phyloP scores from a whole-genome alignment of 2,113 vertebrate species.

The Himantopus leucocephalus region DNA sequence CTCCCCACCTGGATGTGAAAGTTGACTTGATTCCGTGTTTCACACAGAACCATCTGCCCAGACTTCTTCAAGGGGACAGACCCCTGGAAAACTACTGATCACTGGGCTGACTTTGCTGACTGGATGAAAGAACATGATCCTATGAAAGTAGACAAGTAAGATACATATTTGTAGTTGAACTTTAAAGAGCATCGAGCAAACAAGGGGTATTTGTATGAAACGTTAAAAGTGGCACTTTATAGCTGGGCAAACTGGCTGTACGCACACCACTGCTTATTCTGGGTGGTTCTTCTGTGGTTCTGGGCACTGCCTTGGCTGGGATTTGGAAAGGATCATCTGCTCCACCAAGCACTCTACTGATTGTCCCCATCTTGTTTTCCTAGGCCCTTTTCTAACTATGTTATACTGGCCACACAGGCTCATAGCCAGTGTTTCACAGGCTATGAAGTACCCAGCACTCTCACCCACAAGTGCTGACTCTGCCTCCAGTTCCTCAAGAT shows the following conservation, averaged over 20 bases:
- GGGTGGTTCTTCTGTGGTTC: background rate
- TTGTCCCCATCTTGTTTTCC: background rate
- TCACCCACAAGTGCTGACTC: background rate
- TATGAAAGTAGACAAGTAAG: slow-evolving; percentile 83
- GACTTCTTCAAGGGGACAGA: slow-evolving; percentile 89
- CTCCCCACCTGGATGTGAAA: background rate
- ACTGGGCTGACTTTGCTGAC: slow-evolving; percentile 81
- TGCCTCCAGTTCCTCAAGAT: background rate
- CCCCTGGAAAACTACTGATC: slow-evolving; percentile 80
- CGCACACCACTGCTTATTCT: background rate
- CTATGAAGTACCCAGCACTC: background rate
- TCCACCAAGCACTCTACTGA: background rate
- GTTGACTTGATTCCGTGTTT: background rate
- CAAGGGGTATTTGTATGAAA: background rate
- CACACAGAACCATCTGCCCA: slow-evolving; percentile 80
- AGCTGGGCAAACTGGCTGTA: background rate
- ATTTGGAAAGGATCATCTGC: background rate
- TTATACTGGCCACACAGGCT: background rate
- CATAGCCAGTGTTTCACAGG: background rate
- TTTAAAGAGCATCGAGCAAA: background rate
- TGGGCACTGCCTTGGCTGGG: background rate
- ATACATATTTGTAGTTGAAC: background rate
- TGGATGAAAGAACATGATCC: slow-evolving; percentile 85
- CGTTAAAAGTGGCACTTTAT: background rate
- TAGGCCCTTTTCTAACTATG: background rate